phyloP scores from a whole-genome alignment of 2,797 vertebrate species.

The Notoglanidium macrostoma region DNA sequence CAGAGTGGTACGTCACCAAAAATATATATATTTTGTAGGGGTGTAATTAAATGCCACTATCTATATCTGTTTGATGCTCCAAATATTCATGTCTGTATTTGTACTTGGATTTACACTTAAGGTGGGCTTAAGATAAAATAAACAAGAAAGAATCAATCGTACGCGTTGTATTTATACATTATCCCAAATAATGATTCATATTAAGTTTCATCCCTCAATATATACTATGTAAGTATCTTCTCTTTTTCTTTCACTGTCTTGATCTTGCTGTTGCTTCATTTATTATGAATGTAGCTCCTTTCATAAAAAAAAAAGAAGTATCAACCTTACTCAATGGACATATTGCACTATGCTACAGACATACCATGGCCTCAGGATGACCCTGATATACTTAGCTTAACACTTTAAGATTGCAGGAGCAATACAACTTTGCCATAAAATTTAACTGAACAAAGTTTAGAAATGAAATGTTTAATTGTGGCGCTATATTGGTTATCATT shows the following conservation, averaged over 20 bases:
- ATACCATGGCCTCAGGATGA: conserved; percentile 15
- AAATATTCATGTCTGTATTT: background rate
- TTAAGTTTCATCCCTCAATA: background rate
- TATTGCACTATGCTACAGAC: conserved; percentile 14
- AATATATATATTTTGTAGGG: background rate
- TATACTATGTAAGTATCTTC: background rate
- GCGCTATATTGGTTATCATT: background rate
- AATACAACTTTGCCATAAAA: background rate
- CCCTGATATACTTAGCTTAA: conserved; percentile 3
- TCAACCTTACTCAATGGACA: conserved; percentile 13
- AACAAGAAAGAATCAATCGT: background rate
- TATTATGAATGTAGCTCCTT: conserved; percentile 37
- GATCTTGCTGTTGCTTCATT: conserved; percentile 32
- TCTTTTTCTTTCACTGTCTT: conserved; percentile 31
- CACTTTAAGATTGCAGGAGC: background rate
- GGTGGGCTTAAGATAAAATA: background rate
- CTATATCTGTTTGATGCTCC: background rate
- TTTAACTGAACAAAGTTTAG: background rate
- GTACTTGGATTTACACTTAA: background rate
- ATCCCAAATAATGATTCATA: background rate
- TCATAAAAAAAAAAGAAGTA: conserved; percentile 25
- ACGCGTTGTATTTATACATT: background rate
- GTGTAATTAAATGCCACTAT: background rate
- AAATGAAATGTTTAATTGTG: background rate
- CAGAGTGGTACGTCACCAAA: background rate